Evolutionary conservation across 2,113 vertebrate genomes (phyloP).

Genomic region (Falcunculus frontatus): DNA sequence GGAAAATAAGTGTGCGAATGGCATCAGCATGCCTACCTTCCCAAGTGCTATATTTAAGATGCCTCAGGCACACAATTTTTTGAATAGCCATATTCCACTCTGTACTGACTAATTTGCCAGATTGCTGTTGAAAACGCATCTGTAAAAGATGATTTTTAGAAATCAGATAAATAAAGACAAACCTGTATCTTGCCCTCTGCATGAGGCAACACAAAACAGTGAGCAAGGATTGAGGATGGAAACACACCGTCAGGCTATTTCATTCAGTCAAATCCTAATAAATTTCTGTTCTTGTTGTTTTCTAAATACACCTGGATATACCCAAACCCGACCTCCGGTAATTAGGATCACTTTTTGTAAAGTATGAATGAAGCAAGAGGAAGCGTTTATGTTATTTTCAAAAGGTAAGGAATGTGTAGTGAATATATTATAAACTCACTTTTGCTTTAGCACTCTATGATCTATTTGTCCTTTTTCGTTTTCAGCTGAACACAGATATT

Average conservation of each 20-base stretch:
- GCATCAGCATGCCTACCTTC: neutral
- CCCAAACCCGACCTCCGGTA: neutral
- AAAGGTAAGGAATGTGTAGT: neutral
- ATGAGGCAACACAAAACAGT: neutral
- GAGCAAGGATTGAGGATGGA: neutral
- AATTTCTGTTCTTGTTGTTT: neutral
- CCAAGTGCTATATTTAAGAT: neutral
- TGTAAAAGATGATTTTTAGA: neutral
- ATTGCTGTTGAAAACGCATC: neutral
- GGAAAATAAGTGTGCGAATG: neutral
- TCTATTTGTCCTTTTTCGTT: constrained; percentile 43
- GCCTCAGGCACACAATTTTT: neutral
- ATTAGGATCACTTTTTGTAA: neutral
- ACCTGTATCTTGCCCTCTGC: neutral
- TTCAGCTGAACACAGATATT: neutral
- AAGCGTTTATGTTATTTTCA: neutral
- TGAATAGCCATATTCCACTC: neutral
- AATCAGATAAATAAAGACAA: neutral
- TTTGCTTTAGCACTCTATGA: constrained; percentile 69
- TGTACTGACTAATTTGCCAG: neutral
- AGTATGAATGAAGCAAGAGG: neutral
- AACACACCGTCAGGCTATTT: neutral
- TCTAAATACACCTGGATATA: neutral
- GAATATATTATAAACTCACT: constrained; percentile 37
- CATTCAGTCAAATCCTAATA: neutral